Percentiles rank a stretch among this genome's conserved stretches.
Evolutionary conservation across 1,140 invertebrate species (phyloP).

Genomic region (Limonius californicus): DNA sequence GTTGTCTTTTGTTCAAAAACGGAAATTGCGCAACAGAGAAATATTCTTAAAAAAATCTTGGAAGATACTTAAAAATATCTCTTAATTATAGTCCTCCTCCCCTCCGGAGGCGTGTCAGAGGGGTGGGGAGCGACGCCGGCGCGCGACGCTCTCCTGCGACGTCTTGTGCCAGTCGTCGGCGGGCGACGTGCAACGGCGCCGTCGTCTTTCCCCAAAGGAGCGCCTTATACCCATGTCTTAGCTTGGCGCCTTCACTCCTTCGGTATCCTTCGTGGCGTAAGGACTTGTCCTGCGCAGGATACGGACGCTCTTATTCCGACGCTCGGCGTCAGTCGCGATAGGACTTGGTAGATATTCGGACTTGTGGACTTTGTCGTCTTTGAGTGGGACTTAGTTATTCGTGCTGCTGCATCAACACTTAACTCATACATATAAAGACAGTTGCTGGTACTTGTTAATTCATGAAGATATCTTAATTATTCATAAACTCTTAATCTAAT

Average conservation of each 20-base stretch:
- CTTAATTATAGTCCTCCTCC: slow-evolving; percentile 44
- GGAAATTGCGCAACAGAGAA: background rate
- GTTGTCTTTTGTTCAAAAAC: background rate
- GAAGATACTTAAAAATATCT: slow-evolving; percentile 46
- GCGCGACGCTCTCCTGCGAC: slow-evolving; percentile 40
- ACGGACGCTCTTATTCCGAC: slow-evolving; percentile 21
- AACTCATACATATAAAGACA: background rate
- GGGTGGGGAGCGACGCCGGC: slow-evolving; percentile 38
- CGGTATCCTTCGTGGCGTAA: slow-evolving; percentile 45
- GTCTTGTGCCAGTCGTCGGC: slow-evolving; percentile 47
- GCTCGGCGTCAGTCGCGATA: slow-evolving; percentile 16
- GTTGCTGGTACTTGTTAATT: background rate
- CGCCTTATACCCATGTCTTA: slow-evolving; percentile 47
- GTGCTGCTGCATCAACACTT: background rate
- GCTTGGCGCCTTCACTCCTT: slow-evolving; percentile 38
- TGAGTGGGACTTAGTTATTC: slow-evolving; percentile 2
- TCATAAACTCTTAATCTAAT: background rate
- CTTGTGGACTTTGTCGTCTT: slow-evolving; percentile 8
- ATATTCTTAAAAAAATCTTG: slow-evolving; percentile 42
- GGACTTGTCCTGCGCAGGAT: slow-evolving; percentile 41
- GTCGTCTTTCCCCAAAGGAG: slow-evolving; percentile 42
- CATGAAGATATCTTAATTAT: background rate
- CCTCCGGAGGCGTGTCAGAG: slow-evolving; percentile 39
- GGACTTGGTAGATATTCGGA: slow-evolving; percentile 8
- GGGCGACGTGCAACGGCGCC: slow-evolving; percentile 41